phyloP scores from a whole-genome alignment of 2,888 invertebrate species.

The Polydrusus tereticollis region DNA sequence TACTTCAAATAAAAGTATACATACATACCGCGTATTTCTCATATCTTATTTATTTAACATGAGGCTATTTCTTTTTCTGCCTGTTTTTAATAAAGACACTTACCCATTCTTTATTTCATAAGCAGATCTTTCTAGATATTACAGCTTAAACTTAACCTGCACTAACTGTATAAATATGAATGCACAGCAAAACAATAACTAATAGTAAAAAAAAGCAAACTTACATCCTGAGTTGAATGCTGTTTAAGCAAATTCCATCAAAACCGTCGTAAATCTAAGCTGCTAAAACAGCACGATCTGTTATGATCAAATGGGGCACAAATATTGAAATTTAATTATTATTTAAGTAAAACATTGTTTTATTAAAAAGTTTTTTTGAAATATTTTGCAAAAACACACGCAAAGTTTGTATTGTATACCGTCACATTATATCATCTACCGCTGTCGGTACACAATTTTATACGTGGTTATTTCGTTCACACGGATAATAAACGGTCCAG shows the following conservation, averaged over 20 bases:
- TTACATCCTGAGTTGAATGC: constrained; percentile 41
- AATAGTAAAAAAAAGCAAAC: constrained; percentile 21
- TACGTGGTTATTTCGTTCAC: background rate
- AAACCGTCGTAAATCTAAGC: constrained; percentile 28
- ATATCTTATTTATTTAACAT: constrained; percentile 26
- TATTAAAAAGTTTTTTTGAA: constrained; percentile 6
- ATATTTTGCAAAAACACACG: constrained; percentile 1
- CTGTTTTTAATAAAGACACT: constrained; percentile 9
- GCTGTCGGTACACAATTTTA: constrained; percentile 10
- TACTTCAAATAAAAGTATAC: background rate
- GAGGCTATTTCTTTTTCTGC: background rate
- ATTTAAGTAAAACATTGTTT: constrained; percentile 33
- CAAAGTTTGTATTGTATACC: constrained; percentile 28
- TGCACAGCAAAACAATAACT: background rate
- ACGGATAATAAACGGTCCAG: constrained; percentile 1
- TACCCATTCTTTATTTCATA: background rate
- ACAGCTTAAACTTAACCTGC: background rate
- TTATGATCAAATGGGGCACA: background rate
- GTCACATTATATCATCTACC: constrained; percentile 39
- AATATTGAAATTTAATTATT: constrained; percentile 6
- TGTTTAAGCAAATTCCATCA: constrained; percentile 46
- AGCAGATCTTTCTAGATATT: background rate
- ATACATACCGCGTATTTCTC: no score
- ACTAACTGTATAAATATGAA: no score
- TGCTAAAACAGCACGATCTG: constrained; percentile 33